phyloP scores from a whole-genome alignment of 1,140 invertebrate genomes.

The Pogonognathellus flavescens region DNA sequence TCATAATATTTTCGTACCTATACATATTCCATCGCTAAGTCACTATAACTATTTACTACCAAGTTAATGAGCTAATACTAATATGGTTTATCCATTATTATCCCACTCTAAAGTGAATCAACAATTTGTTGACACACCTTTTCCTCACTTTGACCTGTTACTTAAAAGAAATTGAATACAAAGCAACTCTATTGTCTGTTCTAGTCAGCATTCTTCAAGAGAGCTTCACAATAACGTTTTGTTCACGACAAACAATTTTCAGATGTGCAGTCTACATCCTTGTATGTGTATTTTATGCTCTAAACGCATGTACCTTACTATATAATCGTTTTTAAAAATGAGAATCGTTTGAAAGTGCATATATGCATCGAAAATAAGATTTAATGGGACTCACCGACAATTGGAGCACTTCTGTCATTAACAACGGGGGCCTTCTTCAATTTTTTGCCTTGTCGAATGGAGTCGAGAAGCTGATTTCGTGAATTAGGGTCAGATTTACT shows the following conservation, averaged over 20 bases:
- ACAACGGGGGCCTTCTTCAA: conserved; percentile 86
- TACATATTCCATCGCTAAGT: background rate
- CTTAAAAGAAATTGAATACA: too few relatives aligned
- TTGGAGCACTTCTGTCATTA: conserved; percentile 88
- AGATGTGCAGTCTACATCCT: too few relatives aligned
- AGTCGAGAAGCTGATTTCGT: conserved; percentile 80
- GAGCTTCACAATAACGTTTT: too few relatives aligned
- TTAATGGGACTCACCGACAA: conserved; percentile 74
- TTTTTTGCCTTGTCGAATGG: conserved; percentile 84
- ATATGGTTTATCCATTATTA: conserved; percentile 2
- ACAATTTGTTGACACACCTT: background rate
- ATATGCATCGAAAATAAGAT: too few relatives aligned
- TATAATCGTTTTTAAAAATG: too few relatives aligned
- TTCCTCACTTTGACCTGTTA: too few relatives aligned
- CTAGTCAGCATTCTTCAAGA: too few relatives aligned
- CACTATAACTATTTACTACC: background rate
- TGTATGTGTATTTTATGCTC: too few relatives aligned
- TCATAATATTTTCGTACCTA: background rate
- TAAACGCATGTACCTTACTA: too few relatives aligned
- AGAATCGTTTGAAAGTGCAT: too few relatives aligned
- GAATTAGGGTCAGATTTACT: conserved; percentile 71
- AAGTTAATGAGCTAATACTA: conserved; percentile 15
- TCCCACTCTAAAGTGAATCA: background rate
- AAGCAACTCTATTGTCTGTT: too few relatives aligned
- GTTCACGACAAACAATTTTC: too few relatives aligned